Evolutionary conservation across 2,113 vertebrate genomes (phyloP).

Genomic region (Triplophysa dalaica): DNA sequence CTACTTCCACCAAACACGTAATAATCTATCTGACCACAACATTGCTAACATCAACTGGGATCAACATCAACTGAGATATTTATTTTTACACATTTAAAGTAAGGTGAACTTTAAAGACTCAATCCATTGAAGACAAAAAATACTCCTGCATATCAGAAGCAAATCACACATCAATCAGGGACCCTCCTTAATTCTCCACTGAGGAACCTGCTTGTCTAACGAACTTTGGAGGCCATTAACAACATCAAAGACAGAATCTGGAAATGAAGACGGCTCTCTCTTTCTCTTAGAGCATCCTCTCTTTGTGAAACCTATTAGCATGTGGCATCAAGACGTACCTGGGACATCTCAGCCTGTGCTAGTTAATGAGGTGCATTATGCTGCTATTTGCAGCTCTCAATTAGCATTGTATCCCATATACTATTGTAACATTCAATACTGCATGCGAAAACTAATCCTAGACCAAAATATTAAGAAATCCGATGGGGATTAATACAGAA

Average conservation of each 20-base stretch:
- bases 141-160: constrained; percentile 63
- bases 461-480: too few species aligned
- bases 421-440: neutral
- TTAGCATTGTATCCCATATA: constrained; percentile 20
- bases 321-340: constrained; percentile 72
- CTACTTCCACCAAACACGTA: too few species aligned
- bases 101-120: neutral
- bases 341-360: constrained; percentile 51
- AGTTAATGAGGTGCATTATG: constrained; percentile 51
- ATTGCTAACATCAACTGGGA: too few species aligned
- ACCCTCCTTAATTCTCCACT: constrained; percentile 64
- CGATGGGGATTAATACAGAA: too few species aligned
- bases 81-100: neutral
- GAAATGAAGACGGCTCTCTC: constrained; percentile 75
- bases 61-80: too few species aligned
- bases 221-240: constrained; percentile 79
- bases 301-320: constrained; percentile 72
- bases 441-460: constrained; percentile 7
- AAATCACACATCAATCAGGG: constrained; percentile 62
- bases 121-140: constrained; percentile 63
- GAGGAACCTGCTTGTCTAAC: constrained; percentile 72
- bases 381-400: constrained; percentile 44
- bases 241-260: constrained; percentile 81
- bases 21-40: too few species aligned
- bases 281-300: constrained; percentile 69